A percentile compares a stretch with the other conserved stretches of the same genome.
Evolutionary conservation across 2,888 invertebrate genomes (phyloP).

Genomic region (Xestia sexstrigata): DNA sequence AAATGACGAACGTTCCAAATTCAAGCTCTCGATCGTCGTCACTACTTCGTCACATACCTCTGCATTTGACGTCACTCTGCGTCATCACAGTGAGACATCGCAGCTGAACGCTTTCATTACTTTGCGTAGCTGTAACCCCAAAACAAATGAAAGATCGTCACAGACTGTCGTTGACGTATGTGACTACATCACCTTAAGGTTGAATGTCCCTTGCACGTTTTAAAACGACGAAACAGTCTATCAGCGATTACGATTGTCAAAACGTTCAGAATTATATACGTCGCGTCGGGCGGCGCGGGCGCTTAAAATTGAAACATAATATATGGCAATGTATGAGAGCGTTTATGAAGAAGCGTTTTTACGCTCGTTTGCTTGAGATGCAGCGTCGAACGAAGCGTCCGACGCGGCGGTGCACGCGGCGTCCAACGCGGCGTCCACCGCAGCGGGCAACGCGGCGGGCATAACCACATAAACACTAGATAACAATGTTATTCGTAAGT

Average conservation of each 20-base stretch:
- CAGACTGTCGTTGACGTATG: slow-evolving; percentile 13
- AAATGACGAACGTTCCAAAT: slow-evolving; percentile 12
- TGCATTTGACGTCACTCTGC: slow-evolving; percentile 21
- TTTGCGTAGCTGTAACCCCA: slow-evolving; percentile 2
- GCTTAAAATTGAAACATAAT: no score
- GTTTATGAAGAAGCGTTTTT: no score
- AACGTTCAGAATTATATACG: background rate
- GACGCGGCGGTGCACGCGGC: no score
- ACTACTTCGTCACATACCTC: background rate
- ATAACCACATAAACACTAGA: no score
- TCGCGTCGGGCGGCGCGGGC: no score
- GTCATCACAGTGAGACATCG: slow-evolving; percentile 30
- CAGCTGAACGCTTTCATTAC: slow-evolving; percentile 19
- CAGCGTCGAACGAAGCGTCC: no score
- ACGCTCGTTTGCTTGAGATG: no score
- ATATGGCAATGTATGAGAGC: no score
- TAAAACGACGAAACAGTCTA: background rate
- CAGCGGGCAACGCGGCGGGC: no score
- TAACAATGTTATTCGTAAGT: no score
- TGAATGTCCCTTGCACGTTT: background rate
- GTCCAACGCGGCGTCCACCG: no score
- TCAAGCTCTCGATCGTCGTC: background rate
- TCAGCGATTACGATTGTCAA: background rate
- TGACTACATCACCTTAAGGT: background rate
- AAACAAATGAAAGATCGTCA: slow-evolving; percentile 23